Base-by-base conservation (phyloP, 1,140 invertebrate species). In the Caenorhabditis latens region DNA sequence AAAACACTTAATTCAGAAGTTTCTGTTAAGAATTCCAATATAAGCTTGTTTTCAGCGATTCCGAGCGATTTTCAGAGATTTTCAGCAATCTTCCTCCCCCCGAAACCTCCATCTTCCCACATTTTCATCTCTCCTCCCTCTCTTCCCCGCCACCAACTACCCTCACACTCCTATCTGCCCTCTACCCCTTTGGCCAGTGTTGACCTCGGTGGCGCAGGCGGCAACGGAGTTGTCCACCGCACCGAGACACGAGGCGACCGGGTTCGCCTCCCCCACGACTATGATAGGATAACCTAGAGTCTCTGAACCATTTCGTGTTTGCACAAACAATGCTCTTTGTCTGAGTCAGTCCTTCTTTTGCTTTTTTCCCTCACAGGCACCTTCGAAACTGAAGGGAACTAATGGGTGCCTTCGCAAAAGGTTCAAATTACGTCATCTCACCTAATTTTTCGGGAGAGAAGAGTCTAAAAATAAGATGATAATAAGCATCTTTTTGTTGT, bases 281-380 rank as follows among this genome's bases (percentile, higher is more conserved):
- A 79, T 79, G 71, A 79, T 79, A 79, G 71, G 71, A 79, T 79
- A 79, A n/a, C 71, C 71, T 79, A 79, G 71, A 79, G 71, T 79
- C 71, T 79, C 71, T 79, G 71, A 79, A 79, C 71, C 71, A 79
- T 79, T 79, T 79, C 71, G 71, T 79, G 71, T 79, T 79, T 79
- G 71, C n/a, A 79, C 13, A 79, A 79, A 53, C 71, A 79, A 79
- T 50, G 71, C 71, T 79, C 71, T 50, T 79, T 79, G 71, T 79
- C 71, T 79, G 71, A 79, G 71, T 79, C 71, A 79, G 71, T 79
- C 71, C 71, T 79, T 50, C 19, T 50, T 79, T 79, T 57, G 32
- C 32, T 84, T 40, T 57, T n/a, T 42, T 40, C 16, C 42, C 11
- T 11, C 16, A 16, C 50, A 53, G 50, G 50, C 32, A 32, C 32